Evolutionary conservation across 2,888 invertebrate genomes (phyloP), one percentile per base, ranked within the genome.

Genomic region (Drosophila fulvimacula): DNA sequence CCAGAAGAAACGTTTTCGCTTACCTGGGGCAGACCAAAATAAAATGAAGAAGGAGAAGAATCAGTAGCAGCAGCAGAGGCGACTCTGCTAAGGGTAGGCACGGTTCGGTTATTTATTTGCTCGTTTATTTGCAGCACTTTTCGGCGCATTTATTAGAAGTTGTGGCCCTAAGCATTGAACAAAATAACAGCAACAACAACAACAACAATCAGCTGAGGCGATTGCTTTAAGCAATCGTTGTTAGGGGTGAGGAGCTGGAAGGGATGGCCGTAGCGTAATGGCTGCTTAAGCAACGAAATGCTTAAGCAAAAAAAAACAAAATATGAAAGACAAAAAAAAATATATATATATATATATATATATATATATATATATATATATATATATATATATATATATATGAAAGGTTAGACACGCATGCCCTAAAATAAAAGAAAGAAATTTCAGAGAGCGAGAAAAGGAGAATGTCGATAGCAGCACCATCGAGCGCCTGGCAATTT

Each of bases 91-190:
- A 48, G 55, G 41, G 44, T 69, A 57, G 62, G 61, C 60, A 51
- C 46, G 52, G 61, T 30, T 59, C 41, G 67, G 77, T 85, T 85
- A 82, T 82, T 85, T 82, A 85, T 82, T 85, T 85, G 82, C 82
- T 85, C 83, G 81, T 86, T 86, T 86, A 86, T 82, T 81, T 81
- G 73, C 81, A 81, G 81, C 82, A 83, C 76, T 78, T 86, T 77
- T 73, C 77, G 82, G 60, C 67, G 82, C 82, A 84, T 81, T 80
- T 80, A 80, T 80, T 84, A 83, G 81, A 75, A 83, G 71, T 71
- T 78, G 74, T 74, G 77, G 70, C 71, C 76, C 39, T 53, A 52
- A 78, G 81, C 84, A 61, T 71, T 57, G 52, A 69, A 60, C 63
- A 60, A 52, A 53, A 44, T 15, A 21, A 27, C 51, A 64, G 24